A percentile compares a stretch with the other conserved stretches of the same genome.
These are phyloP conservation scores for Leptodactylus fuscus DNA, from an alignment of 2,113 vertebrate species.

Conservation along the genomic window DNA sequence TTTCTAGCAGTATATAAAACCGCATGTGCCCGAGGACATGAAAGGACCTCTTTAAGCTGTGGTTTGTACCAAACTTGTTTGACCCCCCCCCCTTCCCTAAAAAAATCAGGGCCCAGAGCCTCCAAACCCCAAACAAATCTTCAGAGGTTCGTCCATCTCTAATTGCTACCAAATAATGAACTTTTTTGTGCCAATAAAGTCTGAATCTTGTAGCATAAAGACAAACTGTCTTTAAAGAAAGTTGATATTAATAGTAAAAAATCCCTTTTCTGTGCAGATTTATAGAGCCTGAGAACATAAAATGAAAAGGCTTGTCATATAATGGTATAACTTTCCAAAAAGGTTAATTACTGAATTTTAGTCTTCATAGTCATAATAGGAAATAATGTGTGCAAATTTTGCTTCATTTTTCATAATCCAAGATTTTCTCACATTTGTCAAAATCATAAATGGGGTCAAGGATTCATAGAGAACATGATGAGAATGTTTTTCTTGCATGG, in stretches of 20 bases:
- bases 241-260: neutral
- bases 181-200: too few species aligned
- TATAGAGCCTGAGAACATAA: neutral
- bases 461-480: slow-evolving; percentile 14
- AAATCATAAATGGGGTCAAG: slow-evolving; percentile 40
- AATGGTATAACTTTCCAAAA: neutral
- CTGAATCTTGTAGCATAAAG: too few species aligned
- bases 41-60: too few species aligned
- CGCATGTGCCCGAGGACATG: too few species aligned
- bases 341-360: slow-evolving; percentile 29
- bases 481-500: slow-evolving; percentile 16
- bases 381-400: slow-evolving; percentile 35
- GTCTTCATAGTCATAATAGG: slow-evolving; percentile 15
- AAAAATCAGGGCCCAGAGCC: too few species aligned
- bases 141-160: too few species aligned
- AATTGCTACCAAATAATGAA: too few species aligned
- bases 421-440: slow-evolving; percentile 26
- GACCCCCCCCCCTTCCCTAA: too few species aligned
- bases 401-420: slow-evolving; percentile 9
- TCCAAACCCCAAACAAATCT: too few species aligned
- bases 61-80: too few species aligned
- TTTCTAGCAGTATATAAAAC: too few species aligned
- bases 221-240: neutral
- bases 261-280: neutral
- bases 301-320: neutral